Conservation (phyloP, 2,113 vertebrate species). For the Varanus komodoensis region DNA sequence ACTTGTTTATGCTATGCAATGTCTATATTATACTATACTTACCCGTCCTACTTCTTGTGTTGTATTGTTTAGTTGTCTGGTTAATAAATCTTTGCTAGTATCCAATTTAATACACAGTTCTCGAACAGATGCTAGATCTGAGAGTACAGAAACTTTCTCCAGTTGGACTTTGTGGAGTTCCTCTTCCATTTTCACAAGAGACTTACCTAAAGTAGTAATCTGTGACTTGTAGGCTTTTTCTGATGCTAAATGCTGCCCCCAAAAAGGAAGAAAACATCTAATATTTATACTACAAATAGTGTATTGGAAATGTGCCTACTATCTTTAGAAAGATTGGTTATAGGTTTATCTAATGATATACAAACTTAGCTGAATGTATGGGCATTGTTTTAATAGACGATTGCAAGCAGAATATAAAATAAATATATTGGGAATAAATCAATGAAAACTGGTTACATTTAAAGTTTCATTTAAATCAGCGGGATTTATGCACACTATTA, state of each 20-base stretch:
- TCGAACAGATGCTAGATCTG: slow-evolving; percentile 76
- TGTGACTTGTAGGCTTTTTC: slow-evolving; percentile 77
- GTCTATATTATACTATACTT: slow-evolving; percentile 48
- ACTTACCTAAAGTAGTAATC: slow-evolving; percentile 74
- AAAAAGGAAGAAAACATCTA: neutral
- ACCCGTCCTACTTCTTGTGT: slow-evolving; percentile 75
- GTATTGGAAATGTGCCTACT: neutral
- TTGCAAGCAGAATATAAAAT: neutral
- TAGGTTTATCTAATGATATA: neutral
- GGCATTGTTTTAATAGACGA: neutral
- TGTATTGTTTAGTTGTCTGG: slow-evolving; percentile 71
- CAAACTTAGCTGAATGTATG: neutral
- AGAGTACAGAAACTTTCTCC: slow-evolving; percentile 71
- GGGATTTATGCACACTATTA: neutral
- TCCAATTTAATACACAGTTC: slow-evolving; percentile 82
- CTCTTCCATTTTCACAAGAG: slow-evolving; percentile 75
- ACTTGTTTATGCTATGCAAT: slow-evolving; percentile 7
- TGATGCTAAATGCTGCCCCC: slow-evolving; percentile 68
- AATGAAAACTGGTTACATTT: neutral
- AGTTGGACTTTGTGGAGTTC: slow-evolving; percentile 73
- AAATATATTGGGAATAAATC: neutral
- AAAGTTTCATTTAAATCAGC: neutral
- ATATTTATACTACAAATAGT: slow-evolving; percentile 12
- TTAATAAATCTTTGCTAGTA: slow-evolving; percentile 78
- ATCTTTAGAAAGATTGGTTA: neutral